phyloP scores from a whole-genome alignment of 2,888 invertebrate genomes.

The Drosophila paramelanica region DNA sequence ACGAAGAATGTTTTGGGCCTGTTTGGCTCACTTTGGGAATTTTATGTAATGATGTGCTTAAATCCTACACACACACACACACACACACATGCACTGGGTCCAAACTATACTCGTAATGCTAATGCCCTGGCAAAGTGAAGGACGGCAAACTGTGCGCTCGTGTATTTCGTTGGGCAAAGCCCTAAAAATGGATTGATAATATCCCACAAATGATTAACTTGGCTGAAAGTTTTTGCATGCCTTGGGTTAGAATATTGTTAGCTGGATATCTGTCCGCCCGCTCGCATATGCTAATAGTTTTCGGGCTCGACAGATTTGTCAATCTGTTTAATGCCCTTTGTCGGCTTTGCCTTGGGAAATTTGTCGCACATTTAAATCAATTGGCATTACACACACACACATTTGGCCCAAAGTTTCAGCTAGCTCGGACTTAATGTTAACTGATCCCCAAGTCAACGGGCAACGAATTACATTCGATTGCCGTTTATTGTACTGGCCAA shows the following conservation, averaged over 20 bases:
- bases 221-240: slow-evolving; percentile 65
- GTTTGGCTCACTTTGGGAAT: slow-evolving; percentile 64
- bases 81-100: slow-evolving; percentile 21
- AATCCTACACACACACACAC: slow-evolving; percentile 48
- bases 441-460: slow-evolving; percentile 38
- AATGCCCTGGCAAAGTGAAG: slow-evolving; percentile 18
- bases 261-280: slow-evolving; percentile 1
- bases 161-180: slow-evolving; percentile 53
- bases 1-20: slow-evolving; percentile 1
- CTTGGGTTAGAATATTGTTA: slow-evolving; percentile 25
- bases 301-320: slow-evolving; percentile 62
- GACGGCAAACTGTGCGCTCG: slow-evolving; percentile 13
- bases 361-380: slow-evolving; percentile 76
- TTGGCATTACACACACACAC: slow-evolving; percentile 40
- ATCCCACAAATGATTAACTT: slow-evolving; percentile 82
- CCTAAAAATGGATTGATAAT: slow-evolving; percentile 81
- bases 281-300: slow-evolving; percentile 74
- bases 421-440: slow-evolving; percentile 27
- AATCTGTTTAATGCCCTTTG: slow-evolving; percentile 51
- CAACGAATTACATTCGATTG: slow-evolving; percentile 60
- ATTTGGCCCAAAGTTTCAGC: slow-evolving; percentile 16
- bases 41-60: slow-evolving; percentile 80
- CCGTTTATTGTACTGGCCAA: slow-evolving; percentile 56
- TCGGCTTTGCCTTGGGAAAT: slow-evolving; percentile 26
- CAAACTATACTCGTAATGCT: slow-evolving; percentile 28